phyloP scores from a whole-genome alignment of 2,888 invertebrate species.

The Lepidocyrtinus sp. region DNA sequence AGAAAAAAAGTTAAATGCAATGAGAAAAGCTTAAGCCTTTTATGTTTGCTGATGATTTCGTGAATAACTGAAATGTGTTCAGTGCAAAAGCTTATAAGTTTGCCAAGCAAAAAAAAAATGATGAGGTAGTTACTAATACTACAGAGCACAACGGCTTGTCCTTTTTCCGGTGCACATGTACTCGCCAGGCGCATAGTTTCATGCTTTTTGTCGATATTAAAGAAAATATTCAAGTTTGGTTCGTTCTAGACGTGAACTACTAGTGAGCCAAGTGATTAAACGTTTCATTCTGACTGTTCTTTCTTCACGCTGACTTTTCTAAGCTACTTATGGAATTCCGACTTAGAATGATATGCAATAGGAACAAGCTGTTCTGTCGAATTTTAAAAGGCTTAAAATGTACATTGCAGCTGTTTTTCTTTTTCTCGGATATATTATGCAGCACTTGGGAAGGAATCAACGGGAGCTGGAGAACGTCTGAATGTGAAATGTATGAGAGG shows the following conservation, averaged over 20 bases:
- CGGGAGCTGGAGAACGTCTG: not conserved
- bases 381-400: not conserved
- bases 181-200: slow-evolving; percentile 27
- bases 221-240: too few species aligned
- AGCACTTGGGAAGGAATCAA: not conserved
- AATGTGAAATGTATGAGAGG: not conserved
- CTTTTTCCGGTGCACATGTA: slow-evolving; percentile 50
- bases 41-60: not conserved
- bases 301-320: not conserved
- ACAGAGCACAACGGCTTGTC: slow-evolving; percentile 12
- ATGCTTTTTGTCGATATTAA: slow-evolving; percentile 19
- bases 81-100: slow-evolving; percentile 2
- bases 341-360: not conserved
- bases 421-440: not conserved
- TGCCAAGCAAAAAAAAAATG: slow-evolving; percentile 13
- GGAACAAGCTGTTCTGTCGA: slow-evolving; percentile 8
- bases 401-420: not conserved
- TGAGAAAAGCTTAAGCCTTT: not conserved
- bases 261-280: not conserved
- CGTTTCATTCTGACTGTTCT: slow-evolving; percentile 7
- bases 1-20: slow-evolving; percentile 16
- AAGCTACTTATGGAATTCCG: not conserved
- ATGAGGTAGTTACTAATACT: not conserved
- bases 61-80: not conserved
- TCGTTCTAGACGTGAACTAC: slow-evolving; percentile 14